Base-by-base conservation (phyloP, 1,140 invertebrate species). In the Drosophila guanche region DNA sequence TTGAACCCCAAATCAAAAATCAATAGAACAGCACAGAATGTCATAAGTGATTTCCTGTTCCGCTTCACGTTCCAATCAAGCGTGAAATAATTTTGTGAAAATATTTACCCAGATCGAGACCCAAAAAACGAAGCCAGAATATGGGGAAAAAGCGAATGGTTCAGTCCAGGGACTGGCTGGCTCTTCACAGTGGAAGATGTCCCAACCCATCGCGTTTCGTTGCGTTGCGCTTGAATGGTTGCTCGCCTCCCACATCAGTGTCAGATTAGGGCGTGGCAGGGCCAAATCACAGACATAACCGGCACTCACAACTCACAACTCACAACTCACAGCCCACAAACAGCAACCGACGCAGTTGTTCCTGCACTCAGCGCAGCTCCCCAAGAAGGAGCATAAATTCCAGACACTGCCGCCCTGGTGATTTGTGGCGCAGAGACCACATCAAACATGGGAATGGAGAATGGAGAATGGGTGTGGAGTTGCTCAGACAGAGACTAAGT, bases 41-140 rank as follows among this genome's bases (percentile, higher is more conserved):
- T 86, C 83, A 86, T 88, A 86, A 86, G 81, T 86, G 77, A 86
- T 86, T 85, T 85, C 80, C 81, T 62, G 69, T 80, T 59, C 81
- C 80, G 81, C 60, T 85, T 76, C 55, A 62, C 67, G 72, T 62
- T 74, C 59, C 73, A 86, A 62, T 86, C 81, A 81, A 77, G 81
- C 81, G 81, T 77, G 47, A 85, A 85, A 85, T 86, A 81, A 85
- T 85, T 85, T 75, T 85, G 69, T 66, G 59, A 86, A 85, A 85
- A 85, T 85, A 85, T 85, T 86, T 86, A 85, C 83, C 77, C 80
- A 84, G 37, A 27, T 61, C 45, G 51, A 43, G 57, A 46, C 45
- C 47, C 61, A 37, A 65, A 50, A 22, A 55, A 41, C 33, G 55
- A 29, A 62, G 71, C 51, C 63, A 41, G 59, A 61, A 72, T 73